Base-by-base conservation (phyloP, 1,140 invertebrate genomes). In the Drosophila mayri region DNA sequence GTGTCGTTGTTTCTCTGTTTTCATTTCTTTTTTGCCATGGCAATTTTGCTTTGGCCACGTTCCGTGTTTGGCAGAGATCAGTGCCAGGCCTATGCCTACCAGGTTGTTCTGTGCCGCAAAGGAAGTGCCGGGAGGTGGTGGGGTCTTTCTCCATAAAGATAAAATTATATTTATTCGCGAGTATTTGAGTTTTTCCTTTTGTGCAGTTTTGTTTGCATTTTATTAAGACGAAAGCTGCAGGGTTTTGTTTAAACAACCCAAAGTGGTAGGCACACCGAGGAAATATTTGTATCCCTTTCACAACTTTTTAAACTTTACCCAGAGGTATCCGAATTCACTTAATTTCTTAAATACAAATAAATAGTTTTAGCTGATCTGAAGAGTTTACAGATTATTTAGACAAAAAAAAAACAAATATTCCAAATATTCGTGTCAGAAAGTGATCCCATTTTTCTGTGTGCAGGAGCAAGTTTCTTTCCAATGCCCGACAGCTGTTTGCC, bases 171-270 rank as follows among this genome's bases (percentile, higher is more conserved):
- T 28, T 63, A 72, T 66, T 66, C n/a, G n/a, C 35, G 16, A 46
- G 60, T 49, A 50, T 46, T 65, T 49, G 57, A 66, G 25, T 57
- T 70, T 59, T 58, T 49, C 11, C 60, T 59, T 65, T 38, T 46
- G 57, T 84, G 81, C 73, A 80, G 55, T 63, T 59, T 41, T 77
- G 73, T 85, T 85, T 80, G 81, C 63, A 70, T 77, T 78, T 78
- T 78, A 59, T 78, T 77, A 78, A 78, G 58, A 38, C 57, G 65
- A 76, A 71, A 57, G 76, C 76, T 52, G 40, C 30, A 62, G 38
- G 30, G 47, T 75, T 55, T 41, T 85, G 77, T 85, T 80, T 74
- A 81, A 49, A 49, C 60, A 84, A 54, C 64, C 52, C 32, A 46
- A 46, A 50, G 41, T 16, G 22, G 43, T 4, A 46, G 22, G 38